These are phyloP conservation scores for Pomacea canaliculata DNA, from an alignment of 2,888 invertebrate genomes.

Conservation along the genomic window DNA sequence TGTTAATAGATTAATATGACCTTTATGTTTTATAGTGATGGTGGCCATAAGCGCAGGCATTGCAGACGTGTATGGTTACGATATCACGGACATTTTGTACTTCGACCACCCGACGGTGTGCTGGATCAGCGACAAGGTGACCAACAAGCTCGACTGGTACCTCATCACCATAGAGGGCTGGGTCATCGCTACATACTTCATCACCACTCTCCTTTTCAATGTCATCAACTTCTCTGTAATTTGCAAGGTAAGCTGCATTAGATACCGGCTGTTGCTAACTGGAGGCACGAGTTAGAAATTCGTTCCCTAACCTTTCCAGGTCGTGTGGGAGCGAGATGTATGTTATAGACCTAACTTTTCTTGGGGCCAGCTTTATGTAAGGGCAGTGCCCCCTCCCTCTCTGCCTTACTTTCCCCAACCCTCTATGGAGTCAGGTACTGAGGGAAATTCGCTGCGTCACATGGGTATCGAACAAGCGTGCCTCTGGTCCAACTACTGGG, in stretches of 20 bases:
- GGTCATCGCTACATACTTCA: conserved; percentile 33
- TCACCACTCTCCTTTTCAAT: conserved; percentile 26
- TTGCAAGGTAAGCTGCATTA: conserved; percentile 11
- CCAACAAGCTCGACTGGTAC: conserved; percentile 34
- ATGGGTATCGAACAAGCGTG: no score
- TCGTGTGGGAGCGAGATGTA: not conserved
- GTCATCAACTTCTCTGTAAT: conserved; percentile 27
- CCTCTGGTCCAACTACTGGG: no score
- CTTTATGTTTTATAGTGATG: conserved; percentile 25
- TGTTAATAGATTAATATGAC: no score
- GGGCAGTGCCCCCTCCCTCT: no score
- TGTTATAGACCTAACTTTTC: not conserved
- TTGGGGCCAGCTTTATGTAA: no score
- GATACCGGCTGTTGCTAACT: no score
- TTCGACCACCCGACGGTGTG: conserved; percentile 39
- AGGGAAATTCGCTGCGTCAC: no score
- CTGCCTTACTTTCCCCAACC: no score
- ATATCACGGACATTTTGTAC: conserved; percentile 30
- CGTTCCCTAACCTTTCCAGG: not conserved
- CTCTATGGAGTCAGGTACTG: no score
- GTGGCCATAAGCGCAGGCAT: conserved; percentile 32
- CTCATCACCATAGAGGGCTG: conserved; percentile 38
- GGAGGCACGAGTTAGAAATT: not conserved
- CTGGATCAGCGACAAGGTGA: conserved; percentile 39
- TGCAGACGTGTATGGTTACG: conserved; percentile 42